Evolutionary conservation across 1,140 invertebrate species (phyloP), one percentile per base, ranked within the genome.

Genomic region (Pemphigus obesinymphae): DNA sequence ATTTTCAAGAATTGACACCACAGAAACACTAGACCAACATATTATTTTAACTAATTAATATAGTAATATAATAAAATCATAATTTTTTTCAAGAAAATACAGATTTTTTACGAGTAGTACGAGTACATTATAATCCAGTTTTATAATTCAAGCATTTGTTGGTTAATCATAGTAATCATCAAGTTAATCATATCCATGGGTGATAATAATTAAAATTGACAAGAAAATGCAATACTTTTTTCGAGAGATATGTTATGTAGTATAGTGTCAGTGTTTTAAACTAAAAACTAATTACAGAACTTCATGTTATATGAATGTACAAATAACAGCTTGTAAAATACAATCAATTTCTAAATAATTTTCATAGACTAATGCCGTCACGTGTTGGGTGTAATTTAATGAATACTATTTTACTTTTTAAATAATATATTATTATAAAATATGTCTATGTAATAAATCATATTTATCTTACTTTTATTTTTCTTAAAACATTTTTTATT

Each of bases 271-370:
- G n/a, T n/a, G n/a, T n/a, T n/a, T n/a, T 40, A 43, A 78, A 58
- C 75, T n/a, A 40, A 40, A n/a, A 78, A 58, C 50, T 78, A 78
- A 78, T 78, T 58, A 78, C 53, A 55, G 50, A 40, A 76, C 34
- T 26, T 76, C 31, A 5, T 53, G 17, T 55, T 58, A 50, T 23
- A 34, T 23, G 29, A 23, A n/a, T 76, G 50, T 58, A 40, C 50
- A 76, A 76, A 40, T 5, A 76, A 58, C 15, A 23, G 20, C 50
- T 17, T 6, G 29, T 31, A 17, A 20, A 58, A 53, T 55, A 40
- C 11, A 58, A 29, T 55, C 50, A 15, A 23, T n/a, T 26, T 78
- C 6, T 40, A 78, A 78, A 78, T 23, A 1, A 55, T 58, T 78
- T 26, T 13, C 40, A 55, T 5, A 5, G 20, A n/a, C 53, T 13